phyloP scores from a whole-genome alignment of 2,888 invertebrate species.

The Drosophila mimica region DNA sequence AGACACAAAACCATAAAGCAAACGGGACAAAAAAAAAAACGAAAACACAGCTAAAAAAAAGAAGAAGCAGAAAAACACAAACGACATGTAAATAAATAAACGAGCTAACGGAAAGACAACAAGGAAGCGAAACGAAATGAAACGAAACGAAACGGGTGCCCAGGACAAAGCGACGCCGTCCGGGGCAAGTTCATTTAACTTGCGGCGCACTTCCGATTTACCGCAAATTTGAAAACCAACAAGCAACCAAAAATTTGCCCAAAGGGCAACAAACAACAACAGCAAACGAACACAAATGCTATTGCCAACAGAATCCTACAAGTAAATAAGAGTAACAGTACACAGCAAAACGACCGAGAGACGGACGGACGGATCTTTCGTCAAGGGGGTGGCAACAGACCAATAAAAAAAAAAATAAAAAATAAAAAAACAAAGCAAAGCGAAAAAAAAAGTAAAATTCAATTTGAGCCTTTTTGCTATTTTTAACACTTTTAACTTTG shows the following conservation, averaged over 20 bases:
- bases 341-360: conserved; percentile 42
- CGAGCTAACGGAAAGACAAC: conserved; percentile 71
- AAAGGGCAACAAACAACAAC: conserved; percentile 50
- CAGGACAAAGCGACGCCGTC: conserved; percentile 62
- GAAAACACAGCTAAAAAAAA: conserved; percentile 31
- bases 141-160: conserved; percentile 14
- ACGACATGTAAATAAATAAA: conserved; percentile 73
- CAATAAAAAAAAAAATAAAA: conserved; percentile 29
- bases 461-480: conserved; percentile 71
- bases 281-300: conserved; percentile 34
- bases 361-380: conserved; percentile 31
- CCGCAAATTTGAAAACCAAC: conserved; percentile 80
- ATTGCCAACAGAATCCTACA: conserved; percentile 61
- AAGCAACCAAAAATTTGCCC: conserved; percentile 76
- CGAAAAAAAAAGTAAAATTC: conserved; percentile 58
- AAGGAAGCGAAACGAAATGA: conserved; percentile 50
- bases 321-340: conserved; percentile 61
- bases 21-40: conserved; percentile 15
- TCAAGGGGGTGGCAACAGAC: conserved; percentile 28
- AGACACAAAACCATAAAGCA: conserved; percentile 59
- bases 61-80: conserved; percentile 45
- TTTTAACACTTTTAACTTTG: conserved; percentile 80
- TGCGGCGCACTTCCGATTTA: conserved; percentile 79
- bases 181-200: conserved; percentile 77
- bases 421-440: conserved; percentile 33